Conservation (phyloP, 1,140 invertebrate genomes). For the Saccostrea cuccullata region DNA sequence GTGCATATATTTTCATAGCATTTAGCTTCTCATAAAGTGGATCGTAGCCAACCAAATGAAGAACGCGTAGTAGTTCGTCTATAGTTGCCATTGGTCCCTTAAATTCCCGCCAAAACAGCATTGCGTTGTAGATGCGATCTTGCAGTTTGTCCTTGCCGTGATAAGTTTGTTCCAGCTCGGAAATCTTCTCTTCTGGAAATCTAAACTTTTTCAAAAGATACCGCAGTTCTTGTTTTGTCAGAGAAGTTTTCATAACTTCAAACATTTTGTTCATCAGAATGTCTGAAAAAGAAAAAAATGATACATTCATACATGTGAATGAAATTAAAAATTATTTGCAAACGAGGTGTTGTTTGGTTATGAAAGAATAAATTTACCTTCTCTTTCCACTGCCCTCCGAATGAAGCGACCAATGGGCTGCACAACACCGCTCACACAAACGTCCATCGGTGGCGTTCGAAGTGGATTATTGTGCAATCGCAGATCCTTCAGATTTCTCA, state of each 20-base stretch:
- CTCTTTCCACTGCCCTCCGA: conserved; percentile 70
- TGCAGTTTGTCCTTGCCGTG: conserved; percentile 73
- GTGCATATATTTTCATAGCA: conserved; percentile 73
- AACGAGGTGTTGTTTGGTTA: not conserved
- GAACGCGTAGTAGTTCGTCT: conserved; percentile 73
- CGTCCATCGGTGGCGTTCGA: conserved; percentile 75
- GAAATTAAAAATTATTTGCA: not conserved
- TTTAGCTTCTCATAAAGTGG: conserved; percentile 67
- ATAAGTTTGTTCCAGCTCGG: conserved; percentile 72
- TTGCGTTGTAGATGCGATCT: conserved; percentile 66
- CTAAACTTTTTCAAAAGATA: conserved; percentile 75
- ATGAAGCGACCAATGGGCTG: conserved; percentile 77
- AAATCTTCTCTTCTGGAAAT: conserved; percentile 71
- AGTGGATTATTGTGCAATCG: conserved; percentile 76
- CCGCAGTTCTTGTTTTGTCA: conserved; percentile 74
- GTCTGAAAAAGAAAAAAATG: conserved; percentile 64
- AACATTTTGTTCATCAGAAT: conserved; percentile 73
- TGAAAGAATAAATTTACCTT: conserved; percentile 65
- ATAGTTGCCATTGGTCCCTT: conserved; percentile 69
- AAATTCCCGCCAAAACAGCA: conserved; percentile 72
- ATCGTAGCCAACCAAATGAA: conserved; percentile 74
- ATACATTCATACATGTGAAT: not conserved
- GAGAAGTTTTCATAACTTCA: conserved; percentile 65
- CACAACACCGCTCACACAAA: conserved; percentile 74
- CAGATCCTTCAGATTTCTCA: conserved; percentile 70